A percentile compares a stretch with the other conserved stretches of the same genome.
Evolutionary conservation across 1,140 invertebrate species (phyloP).

Genomic region (Augochlora pura): DNA sequence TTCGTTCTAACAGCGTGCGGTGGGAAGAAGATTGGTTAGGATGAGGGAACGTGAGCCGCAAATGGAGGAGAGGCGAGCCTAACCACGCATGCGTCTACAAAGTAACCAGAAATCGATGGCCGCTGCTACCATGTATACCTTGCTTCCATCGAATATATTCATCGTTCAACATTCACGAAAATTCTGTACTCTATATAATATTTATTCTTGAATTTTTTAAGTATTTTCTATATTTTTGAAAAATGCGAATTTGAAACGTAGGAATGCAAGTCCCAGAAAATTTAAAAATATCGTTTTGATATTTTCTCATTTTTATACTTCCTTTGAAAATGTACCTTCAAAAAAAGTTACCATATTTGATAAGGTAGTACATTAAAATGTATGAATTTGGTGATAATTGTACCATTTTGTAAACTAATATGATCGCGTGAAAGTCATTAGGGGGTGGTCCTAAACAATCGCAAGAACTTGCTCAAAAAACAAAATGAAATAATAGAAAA

Average conservation of each 20-base stretch:
- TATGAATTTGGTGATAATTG: background rate
- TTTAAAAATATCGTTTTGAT: too few species aligned
- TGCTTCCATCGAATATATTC: slow-evolving; percentile 2
- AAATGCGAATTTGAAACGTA: too few species aligned
- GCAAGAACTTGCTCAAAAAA: too few species aligned
- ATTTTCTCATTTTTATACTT: too few species aligned
- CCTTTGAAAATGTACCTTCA: too few species aligned
- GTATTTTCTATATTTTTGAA: too few species aligned
- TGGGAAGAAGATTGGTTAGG: slow-evolving; percentile 5
- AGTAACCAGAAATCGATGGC: slow-evolving; percentile 69
- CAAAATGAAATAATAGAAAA: too few species aligned
- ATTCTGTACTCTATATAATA: background rate
- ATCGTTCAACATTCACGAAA: background rate
- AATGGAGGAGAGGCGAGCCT: slow-evolving; percentile 29
- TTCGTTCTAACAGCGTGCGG: background rate
- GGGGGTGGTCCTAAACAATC: too few species aligned
- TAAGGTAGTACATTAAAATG: background rate
- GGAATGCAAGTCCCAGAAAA: too few species aligned
- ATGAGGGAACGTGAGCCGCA: slow-evolving; percentile 19
- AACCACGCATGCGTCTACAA: slow-evolving; percentile 59
- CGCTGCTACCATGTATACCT: slow-evolving; percentile 47
- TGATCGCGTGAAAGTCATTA: background rate
- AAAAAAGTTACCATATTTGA: background rate
- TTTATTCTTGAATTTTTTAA: too few species aligned
- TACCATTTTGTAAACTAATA: background rate